phyloP scores from a whole-genome alignment of 2,888 invertebrate genomes.

The Proisotoma minuta region DNA sequence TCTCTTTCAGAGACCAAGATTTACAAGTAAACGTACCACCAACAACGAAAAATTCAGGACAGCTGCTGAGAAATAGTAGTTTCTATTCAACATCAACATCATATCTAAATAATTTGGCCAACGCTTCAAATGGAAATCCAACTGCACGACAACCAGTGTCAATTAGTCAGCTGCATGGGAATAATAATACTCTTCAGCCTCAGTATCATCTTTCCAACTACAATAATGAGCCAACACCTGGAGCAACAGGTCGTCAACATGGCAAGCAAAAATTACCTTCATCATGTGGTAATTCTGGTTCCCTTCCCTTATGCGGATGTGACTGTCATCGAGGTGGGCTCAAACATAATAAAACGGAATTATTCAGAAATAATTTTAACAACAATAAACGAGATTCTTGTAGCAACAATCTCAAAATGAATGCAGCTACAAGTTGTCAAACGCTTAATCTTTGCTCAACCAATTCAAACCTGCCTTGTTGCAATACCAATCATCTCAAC shows the following conservation, averaged over 20 bases:
- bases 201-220: constrained; percentile 21
- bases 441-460: constrained; percentile 37
- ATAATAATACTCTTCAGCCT: constrained; percentile 15
- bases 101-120: constrained; percentile 8
- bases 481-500: constrained; percentile 9
- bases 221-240: constrained; percentile 4
- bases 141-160: background rate
- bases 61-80: constrained; percentile 9
- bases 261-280: background rate
- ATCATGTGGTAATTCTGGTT: background rate
- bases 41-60: constrained; percentile 27
- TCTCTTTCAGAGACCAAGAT: constrained; percentile 38
- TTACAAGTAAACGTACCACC: no score
- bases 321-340: constrained; percentile 31
- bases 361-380: constrained; percentile 15
- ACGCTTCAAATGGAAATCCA: constrained; percentile 12
- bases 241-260: background rate
- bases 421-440: constrained; percentile 34
- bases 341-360: constrained; percentile 3
- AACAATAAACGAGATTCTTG: background rate
- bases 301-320: constrained; percentile 32
- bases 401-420: constrained; percentile 26
- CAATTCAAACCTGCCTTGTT: no score
- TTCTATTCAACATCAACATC: constrained; percentile 29
- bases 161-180: constrained; percentile 3